A percentile compares a stretch with the other conserved stretches of the same genome.
These are phyloP conservation scores for Nixonia krombeini DNA, from an alignment of 1,140 invertebrate species.

Conservation along the genomic window DNA sequence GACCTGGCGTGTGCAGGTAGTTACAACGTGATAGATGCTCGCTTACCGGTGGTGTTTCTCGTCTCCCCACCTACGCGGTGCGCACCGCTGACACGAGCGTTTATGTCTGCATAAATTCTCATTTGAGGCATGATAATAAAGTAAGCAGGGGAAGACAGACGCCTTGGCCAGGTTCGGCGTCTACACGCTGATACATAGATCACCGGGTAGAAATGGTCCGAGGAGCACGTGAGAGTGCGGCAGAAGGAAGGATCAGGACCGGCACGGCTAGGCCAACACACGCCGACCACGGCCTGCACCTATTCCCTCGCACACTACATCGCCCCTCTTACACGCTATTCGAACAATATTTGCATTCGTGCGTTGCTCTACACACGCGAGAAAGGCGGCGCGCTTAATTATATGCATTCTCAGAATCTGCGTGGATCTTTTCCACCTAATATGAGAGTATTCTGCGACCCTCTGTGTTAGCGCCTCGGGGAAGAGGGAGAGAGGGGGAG, in stretches of 20 bases:
- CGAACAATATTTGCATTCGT: constrained; percentile 48
- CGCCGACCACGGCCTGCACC: too few relatives aligned
- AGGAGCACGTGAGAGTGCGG: constrained; percentile 7
- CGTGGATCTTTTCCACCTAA: constrained; percentile 57
- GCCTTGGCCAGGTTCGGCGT: constrained; percentile 54
- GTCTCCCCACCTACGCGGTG: constrained; percentile 54
- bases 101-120: constrained; percentile 69
- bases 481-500: constrained; percentile 16
- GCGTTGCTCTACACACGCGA: constrained; percentile 41
- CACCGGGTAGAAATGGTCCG: constrained; percentile 47
- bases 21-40: constrained; percentile 54
- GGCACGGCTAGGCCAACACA: constrained; percentile 6
- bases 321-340: constrained; percentile 28
- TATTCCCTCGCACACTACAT: constrained; percentile 17
- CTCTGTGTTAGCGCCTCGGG: constrained; percentile 51
- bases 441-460: constrained; percentile 52
- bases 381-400: constrained; percentile 57
- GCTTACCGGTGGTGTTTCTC: constrained; percentile 40
- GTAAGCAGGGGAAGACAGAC: constrained; percentile 61
- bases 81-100: constrained; percentile 62
- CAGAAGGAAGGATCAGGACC: constrained; percentile 8
- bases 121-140: constrained; percentile 68
- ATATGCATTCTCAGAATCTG: constrained; percentile 67
- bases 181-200: constrained; percentile 60
- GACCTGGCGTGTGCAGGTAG: constrained; percentile 36